Conservation (phyloP, 1,140 invertebrate species). For the Magallana ariakensis region DNA sequence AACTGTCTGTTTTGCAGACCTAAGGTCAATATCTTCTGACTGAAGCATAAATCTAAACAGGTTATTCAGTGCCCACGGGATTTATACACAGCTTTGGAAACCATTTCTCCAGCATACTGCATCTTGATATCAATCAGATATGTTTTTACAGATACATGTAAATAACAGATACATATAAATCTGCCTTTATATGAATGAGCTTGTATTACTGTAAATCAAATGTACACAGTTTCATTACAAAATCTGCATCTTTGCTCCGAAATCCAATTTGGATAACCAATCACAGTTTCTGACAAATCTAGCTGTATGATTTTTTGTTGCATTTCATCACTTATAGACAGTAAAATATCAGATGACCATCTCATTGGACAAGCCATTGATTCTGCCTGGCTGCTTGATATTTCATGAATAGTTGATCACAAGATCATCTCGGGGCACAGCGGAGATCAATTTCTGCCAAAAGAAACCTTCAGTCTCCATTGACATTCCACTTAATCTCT, state of each 20-base stretch:
- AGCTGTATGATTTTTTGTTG: conserved; percentile 8
- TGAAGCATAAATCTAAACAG: not conserved
- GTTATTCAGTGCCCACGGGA: not conserved
- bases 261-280: conserved; percentile 11
- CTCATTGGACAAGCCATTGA: conserved; percentile 19
- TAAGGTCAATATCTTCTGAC: too few species aligned
- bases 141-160: not conserved
- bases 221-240: not conserved
- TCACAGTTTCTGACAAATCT: conserved; percentile 4
- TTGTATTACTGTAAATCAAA: not conserved
- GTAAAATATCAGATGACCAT: conserved; percentile 34
- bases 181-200: not conserved
- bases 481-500: conserved; percentile 32
- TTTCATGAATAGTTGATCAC: conserved; percentile 36
- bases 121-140: not conserved
- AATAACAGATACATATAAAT: not conserved
- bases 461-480: conserved; percentile 34
- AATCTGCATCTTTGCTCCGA: not conserved
- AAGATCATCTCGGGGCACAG: conserved; percentile 16
- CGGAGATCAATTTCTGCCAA: conserved; percentile 30
- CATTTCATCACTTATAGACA: conserved; percentile 21
- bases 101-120: not conserved
- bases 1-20: too few species aligned
- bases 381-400: conserved; percentile 17
- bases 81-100: not conserved